Evolutionary conservation across 2,113 vertebrate genomes (phyloP), one percentile per base, ranked within the genome.

Genomic region (Formicarius rufipectus): DNA sequence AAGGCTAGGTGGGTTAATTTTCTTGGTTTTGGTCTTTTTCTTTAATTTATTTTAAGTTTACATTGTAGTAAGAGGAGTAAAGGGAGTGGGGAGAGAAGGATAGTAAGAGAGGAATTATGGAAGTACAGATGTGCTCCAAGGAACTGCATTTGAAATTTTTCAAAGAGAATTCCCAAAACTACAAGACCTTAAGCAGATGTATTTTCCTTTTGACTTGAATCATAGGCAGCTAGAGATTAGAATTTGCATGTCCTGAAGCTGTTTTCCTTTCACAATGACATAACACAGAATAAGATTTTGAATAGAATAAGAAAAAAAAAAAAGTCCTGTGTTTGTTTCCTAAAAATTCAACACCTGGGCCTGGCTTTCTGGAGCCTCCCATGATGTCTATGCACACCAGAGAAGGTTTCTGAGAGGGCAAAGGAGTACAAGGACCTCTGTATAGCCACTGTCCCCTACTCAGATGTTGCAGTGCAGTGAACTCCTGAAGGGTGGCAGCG

Each of bases 151-250:
- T 42, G n/a, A 76, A 84, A 27, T 14, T 30, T 30, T 92, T 96
- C 33, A 64, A 69, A 94, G 67, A 83, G 21, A 85, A 89, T 85
- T 72, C 37, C 39, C 67, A 42, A 85, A 94, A 68, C 44, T 79
- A 37, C 37, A 62, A 83, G 33, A 28, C 19, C 63, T 81, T 84
- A 83, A 89, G 67, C 27, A 91, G 49, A 63, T 27, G 5, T 55
- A 64, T 92, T 93, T 93, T 84, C 33, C 14, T 89, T 67, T 85
- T 49, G 42, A 42, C 69, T 71, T 90, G 74, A 91, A 69, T 76
- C 33, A 40, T 30, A 89, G 49, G 14, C 27, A 94, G 49, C 2
- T 4, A 75, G 91, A 89, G 44, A 89, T 76, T 72, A 85, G 39
- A 88, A 91, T 67, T 81, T 89, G 22, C 27, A 59, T 49, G 35